A percentile compares a stretch with the other conserved stretches of the same genome.
phyloP scores from a whole-genome alignment of 2,113 vertebrate genomes.

The Aspiorhynchus laticeps region DNA sequence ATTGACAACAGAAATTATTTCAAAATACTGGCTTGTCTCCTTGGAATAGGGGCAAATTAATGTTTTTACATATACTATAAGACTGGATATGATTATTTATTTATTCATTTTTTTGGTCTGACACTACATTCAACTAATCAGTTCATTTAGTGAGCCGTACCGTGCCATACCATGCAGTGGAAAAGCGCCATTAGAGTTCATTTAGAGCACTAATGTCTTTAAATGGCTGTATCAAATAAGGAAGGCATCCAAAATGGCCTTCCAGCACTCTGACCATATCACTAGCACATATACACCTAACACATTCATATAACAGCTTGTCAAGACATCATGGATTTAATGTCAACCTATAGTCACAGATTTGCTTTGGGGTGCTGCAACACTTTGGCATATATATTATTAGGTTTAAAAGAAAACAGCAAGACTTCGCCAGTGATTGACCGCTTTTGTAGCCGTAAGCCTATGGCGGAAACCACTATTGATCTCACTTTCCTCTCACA shows the following conservation, averaged over 20 bases:
- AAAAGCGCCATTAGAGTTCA: no score
- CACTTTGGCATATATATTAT: background rate
- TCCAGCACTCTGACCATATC: background rate
- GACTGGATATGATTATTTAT: background rate
- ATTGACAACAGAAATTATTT: background rate
- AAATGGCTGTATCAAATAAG: background rate
- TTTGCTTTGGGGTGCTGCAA: background rate
- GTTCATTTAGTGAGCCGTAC: no score
- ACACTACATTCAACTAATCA: background rate
- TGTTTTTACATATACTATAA: background rate
- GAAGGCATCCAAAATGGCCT: background rate
- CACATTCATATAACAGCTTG: background rate
- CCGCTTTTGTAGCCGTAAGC: background rate
- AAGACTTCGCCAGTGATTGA: slow-evolving; percentile 7
- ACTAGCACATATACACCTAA: background rate
- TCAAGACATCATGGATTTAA: background rate
- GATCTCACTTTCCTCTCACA: slow-evolving; percentile 15
- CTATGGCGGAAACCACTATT: background rate
- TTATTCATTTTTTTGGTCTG: background rate
- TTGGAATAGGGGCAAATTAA: background rate
- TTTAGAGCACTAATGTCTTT: background rate
- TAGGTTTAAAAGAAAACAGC: slow-evolving; percentile 15
- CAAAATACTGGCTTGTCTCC: background rate
- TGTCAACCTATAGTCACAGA: background rate
- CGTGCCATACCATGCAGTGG: no score